Evolutionary conservation across 2,113 vertebrate species (phyloP).

Genomic region (Euleptes europaea): DNA sequence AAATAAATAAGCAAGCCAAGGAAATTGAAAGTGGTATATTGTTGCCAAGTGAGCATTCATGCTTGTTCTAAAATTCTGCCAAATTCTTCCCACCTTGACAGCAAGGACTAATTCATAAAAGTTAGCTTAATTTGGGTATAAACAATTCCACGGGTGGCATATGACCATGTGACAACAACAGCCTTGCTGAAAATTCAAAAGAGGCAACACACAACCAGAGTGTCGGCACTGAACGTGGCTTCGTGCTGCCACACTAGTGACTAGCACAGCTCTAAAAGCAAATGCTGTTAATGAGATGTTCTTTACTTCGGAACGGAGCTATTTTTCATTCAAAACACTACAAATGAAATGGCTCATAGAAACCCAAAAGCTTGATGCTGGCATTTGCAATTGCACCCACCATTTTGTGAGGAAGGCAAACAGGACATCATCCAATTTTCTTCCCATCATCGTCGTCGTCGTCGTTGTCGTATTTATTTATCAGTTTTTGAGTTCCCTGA

Average conservation of each 20-base stretch:
- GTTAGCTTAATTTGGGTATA: slow-evolving; percentile 16
- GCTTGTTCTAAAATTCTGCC: no score
- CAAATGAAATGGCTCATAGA: slow-evolving; percentile 3
- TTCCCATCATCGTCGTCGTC: not conserved
- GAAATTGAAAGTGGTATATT: no score
- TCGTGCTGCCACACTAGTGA: slow-evolving; percentile 31
- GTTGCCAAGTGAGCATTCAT: no score
- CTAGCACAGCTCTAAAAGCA: slow-evolving; percentile 37
- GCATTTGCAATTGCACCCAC: not conserved
- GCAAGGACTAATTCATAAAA: not conserved
- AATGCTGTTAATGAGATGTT: slow-evolving; percentile 19
- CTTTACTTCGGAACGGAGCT: slow-evolving; percentile 43
- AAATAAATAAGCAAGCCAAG: no score
- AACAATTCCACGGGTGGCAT: slow-evolving; percentile 27
- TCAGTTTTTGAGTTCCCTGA: no score
- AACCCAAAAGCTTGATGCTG: not conserved
- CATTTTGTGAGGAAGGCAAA: not conserved
- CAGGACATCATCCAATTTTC: not conserved
- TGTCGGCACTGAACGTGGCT: slow-evolving; percentile 22
- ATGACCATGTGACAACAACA: slow-evolving; percentile 26
- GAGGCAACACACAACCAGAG: not conserved
- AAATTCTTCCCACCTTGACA: no score
- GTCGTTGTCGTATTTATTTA: no score
- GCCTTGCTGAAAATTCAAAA: not conserved
- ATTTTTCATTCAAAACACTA: slow-evolving; percentile 35